A percentile compares a stretch with the other conserved stretches of the same genome.
phyloP scores from a whole-genome alignment of 2,113 vertebrate genomes.

The Brachyhypopomus gauderio region DNA sequence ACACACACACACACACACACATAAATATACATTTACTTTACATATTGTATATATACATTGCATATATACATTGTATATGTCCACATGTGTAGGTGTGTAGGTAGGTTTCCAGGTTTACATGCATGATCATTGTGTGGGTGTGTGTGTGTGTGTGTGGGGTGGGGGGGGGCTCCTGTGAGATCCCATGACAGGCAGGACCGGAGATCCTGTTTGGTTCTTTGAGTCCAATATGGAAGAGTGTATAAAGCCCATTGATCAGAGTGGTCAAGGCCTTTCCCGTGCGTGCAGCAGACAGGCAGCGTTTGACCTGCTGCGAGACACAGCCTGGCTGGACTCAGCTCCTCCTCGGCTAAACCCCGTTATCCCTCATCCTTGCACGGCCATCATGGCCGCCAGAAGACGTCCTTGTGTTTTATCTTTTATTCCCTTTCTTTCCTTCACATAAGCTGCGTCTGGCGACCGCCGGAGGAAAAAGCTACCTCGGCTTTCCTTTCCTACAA shows the following conservation, averaged over 20 bases:
- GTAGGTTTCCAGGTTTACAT: neutral
- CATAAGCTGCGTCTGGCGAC: constrained; percentile 61
- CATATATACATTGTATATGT: constrained; percentile 9
- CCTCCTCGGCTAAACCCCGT: constrained; percentile 6
- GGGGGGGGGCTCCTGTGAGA: neutral
- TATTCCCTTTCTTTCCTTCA: constrained; percentile 12
- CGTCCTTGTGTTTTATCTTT: neutral
- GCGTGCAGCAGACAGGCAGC: constrained; percentile 60
- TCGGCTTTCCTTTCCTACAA: constrained; percentile 68
- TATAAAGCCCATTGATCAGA: constrained; percentile 67
- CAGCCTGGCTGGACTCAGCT: constrained; percentile 3
- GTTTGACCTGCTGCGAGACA: constrained; percentile 53
- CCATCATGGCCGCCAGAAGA: too few relatives aligned
- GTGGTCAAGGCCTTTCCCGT: constrained; percentile 65
- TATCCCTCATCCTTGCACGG: neutral
- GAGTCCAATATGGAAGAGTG: constrained; percentile 27
- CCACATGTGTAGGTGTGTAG: neutral
- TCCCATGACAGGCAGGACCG: constrained; percentile 20
- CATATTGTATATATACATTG: neutral
- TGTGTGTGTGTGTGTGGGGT: too few relatives aligned
- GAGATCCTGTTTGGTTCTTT: constrained; percentile 9
- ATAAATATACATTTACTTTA: too few relatives aligned
- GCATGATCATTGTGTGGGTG: too few relatives aligned
- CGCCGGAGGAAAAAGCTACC: constrained; percentile 57
- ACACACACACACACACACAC: too few relatives aligned